Base-by-base conservation (phyloP, 2,888 invertebrate species). In the Strigamia transsilvanica region DNA sequence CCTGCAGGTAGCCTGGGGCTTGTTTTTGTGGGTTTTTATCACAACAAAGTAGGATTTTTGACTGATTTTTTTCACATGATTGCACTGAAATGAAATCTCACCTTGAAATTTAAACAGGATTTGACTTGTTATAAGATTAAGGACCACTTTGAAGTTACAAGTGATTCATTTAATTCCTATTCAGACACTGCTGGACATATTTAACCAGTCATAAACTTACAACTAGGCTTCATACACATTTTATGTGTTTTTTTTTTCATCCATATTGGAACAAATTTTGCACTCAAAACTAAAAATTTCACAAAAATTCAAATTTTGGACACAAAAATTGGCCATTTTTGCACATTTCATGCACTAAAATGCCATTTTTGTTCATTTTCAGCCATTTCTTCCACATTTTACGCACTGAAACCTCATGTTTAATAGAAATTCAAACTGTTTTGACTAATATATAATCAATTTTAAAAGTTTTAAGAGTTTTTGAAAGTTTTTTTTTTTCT, bases 1-100 rank as follows among this genome's bases (percentile, higher is more conserved):
- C 10, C n/a, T 51, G 51, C 51, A 13, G 15, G 2, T 61, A 7
- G 23, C 61, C 61, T 21, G 18, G n/a, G 61, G 61, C 61, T 21
- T 21, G 61, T 61, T 61, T 61, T 61, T 21, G 61, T 42, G 42
- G 42, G 42, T 42, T 42, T 42, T 42, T 42, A 42, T 42, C 42
- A 2, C 4, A 42, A 42, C 10, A 13, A 42, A 13, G 10, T 42
- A 7, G 2, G 10, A 10, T 42, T 15, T 42, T 42, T 42, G 12
- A 10, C 10, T 7, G 12, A n/a, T n/a, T 10, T 42, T 42, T 10
- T 42, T 10, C 42, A 42, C 42, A 42, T 42, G 42, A 42, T 42
- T 13, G 42, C 42, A 13, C 15, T 10, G 42, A 42, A 42, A 42
- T 10, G 10, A 42, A 42, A 42, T 42, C 42, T 42, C 42, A 42